Conservation (phyloP, 2,888 invertebrate genomes). For the Folsomia manolachei region DNA sequence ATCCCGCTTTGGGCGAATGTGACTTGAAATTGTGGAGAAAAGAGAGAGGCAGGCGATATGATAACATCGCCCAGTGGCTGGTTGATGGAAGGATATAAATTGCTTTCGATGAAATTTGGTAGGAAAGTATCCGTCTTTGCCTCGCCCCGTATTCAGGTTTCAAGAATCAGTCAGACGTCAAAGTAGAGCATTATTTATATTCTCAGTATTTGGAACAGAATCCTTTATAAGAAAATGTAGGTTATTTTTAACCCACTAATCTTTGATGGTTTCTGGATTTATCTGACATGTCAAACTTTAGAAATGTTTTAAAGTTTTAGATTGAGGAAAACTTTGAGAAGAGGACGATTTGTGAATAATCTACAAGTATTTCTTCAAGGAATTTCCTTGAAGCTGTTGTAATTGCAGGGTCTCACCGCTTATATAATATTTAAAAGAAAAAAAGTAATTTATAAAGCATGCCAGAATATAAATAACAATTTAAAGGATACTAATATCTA, state of each 20-base stretch:
- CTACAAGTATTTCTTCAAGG: too few species aligned
- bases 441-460: too few species aligned
- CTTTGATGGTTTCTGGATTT: background rate
- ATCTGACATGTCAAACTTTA: background rate
- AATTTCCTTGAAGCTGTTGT: too few species aligned
- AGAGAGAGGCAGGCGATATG: background rate
- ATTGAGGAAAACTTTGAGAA: too few species aligned
- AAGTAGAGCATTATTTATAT: background rate
- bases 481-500: too few species aligned
- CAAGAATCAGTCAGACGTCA: background rate
- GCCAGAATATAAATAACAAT: too few species aligned
- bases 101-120: constrained; percentile 5
- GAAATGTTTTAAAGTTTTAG: too few species aligned
- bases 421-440: too few species aligned
- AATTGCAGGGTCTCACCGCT: too few species aligned
- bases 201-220: too few species aligned
- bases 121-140: background rate
- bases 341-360: too few species aligned
- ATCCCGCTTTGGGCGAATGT: constrained; percentile 11
- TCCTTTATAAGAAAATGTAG: background rate
- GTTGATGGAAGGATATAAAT: constrained; percentile 8
- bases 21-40: background rate
- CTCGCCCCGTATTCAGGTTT: background rate
- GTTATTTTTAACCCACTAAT: background rate
- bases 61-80: background rate